Base-by-base conservation (phyloP, 1,140 invertebrate species). In the Psilanteris sp. region DNA sequence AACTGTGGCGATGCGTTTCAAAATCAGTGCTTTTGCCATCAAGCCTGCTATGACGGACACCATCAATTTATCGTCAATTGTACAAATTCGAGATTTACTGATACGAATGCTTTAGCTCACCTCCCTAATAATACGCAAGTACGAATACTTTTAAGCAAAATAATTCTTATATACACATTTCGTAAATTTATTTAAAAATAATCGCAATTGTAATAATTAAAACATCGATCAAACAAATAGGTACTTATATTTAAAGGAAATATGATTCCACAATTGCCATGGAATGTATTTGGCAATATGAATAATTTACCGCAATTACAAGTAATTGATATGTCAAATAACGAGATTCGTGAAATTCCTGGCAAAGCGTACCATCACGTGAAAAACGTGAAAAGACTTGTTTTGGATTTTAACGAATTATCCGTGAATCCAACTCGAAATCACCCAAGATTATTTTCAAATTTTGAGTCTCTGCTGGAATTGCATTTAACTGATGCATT, bases 361-460 rank as follows among this genome's bases (percentile, higher is more conserved):
- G 94, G 94, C 0, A 94, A 94, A 83, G 89, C 93, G 2, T 95
- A 93, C 82, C 94, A 95, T 78, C 92, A 92, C 79, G 94, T 95
- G 0, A 89, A 89, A 27, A 90, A 90, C 39, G 94, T 95, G 0
- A 89, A 93, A 79, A 88, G 91, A n/a, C 84, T 96, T 1, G 91
- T 94, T 64, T 85, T 96, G 3, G 93, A 94, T 79, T 92, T 94
- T 78, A 96, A 96, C 79, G 87, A 94, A 59, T 81, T 95, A 1
- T 90, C 91, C 1, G 80, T 90, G 9, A 89, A 91, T 1, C 89
- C 91, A 11, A 89, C 88, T 32, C 86, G 88, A 1, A 92, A 91
- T 57, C 94, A 95, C 87, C 93, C 93, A 0, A 87, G 94, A 43
- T 89, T 96, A 2, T 94, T 96, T 79, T 94, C 93, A 1, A 95